A percentile compares a stretch with the other conserved stretches of the same genome.
Conservation (phyloP, 2,888 invertebrate genomes). For the Nephrotoma appendiculata region DNA sequence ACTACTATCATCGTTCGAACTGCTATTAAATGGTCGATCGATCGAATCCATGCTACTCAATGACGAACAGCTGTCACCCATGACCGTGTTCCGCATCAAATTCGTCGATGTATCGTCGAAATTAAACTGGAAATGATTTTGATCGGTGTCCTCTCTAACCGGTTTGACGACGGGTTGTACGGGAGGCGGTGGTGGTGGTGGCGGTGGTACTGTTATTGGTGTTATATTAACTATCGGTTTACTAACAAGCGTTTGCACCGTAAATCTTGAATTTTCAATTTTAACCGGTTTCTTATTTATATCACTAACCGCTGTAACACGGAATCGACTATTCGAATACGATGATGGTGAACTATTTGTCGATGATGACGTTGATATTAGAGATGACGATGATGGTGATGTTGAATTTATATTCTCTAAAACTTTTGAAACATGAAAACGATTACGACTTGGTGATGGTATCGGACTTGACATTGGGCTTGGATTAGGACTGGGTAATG, state of each 20-base stretch:
- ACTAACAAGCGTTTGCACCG: neutral
- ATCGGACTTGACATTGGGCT: conserved; percentile 54
- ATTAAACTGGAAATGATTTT: conserved; percentile 17
- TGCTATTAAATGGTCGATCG: conserved; percentile 17
- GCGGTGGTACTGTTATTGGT: conserved; percentile 13
- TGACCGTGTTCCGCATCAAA: conserved; percentile 36
- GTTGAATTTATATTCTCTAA: conserved; percentile 19
- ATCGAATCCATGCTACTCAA: conserved; percentile 38
- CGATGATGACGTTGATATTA: conserved; percentile 24
- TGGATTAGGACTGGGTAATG: conserved; percentile 46
- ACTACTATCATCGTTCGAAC: conserved; percentile 11
- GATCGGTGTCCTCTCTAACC: neutral
- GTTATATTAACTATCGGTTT: neutral
- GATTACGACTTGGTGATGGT: conserved; percentile 36
- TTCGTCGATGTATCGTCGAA: conserved; percentile 35
- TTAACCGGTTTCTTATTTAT: neutral
- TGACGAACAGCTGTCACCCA: conserved; percentile 34
- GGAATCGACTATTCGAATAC: conserved; percentile 11
- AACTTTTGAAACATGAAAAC: conserved; percentile 32
- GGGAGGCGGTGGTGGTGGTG: conserved; percentile 21
- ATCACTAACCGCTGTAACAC: conserved; percentile 14
- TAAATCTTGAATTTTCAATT: neutral
- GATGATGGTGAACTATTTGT: conserved; percentile 9
- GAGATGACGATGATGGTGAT: conserved; percentile 14
- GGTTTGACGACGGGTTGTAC: conserved; percentile 1